Evolutionary conservation across 2,888 invertebrate species (phyloP).

Genomic region (Cosmorhoe ocellata): DNA sequence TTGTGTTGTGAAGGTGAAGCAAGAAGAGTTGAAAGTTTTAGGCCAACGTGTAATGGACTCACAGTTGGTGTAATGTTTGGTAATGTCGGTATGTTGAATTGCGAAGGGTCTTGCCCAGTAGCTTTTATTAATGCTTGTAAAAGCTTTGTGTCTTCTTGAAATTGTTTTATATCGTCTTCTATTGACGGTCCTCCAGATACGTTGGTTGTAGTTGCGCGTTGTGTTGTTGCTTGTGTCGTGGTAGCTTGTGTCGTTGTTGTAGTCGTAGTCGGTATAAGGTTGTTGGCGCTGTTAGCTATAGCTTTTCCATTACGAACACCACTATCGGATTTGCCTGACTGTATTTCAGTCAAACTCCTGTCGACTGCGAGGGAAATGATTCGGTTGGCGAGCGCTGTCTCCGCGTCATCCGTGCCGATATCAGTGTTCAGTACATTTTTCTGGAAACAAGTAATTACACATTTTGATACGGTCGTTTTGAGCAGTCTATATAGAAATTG

Average conservation of each 20-base stretch:
- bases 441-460: constrained; percentile 51
- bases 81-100: constrained; percentile 71
- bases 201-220: constrained; percentile 36
- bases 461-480: too few species aligned
- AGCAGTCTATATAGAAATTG: too few species aligned
- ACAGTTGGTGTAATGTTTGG: constrained; percentile 54
- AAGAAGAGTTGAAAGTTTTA: constrained; percentile 54
- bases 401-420: constrained; percentile 64
- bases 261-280: constrained; percentile 51
- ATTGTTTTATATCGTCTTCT: constrained; percentile 75
- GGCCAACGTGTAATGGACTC: constrained; percentile 58
- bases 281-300: constrained; percentile 49
- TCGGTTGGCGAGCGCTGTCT: constrained; percentile 76
- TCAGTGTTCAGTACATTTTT: constrained; percentile 72
- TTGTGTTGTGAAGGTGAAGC: constrained; percentile 66
- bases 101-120: constrained; percentile 73
- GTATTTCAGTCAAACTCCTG: constrained; percentile 72
- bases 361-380: constrained; percentile 81
- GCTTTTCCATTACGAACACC: constrained; percentile 58
- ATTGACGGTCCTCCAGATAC: constrained; percentile 52
- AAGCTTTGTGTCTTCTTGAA: constrained; percentile 75
- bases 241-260: constrained; percentile 53
- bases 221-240: constrained; percentile 43
- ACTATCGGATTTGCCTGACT: constrained; percentile 51
- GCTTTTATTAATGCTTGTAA: constrained; percentile 74